Base-by-base conservation (phyloP, 53 echinoderm and acorn worm genomes). In the Echinarachnius parma region DNA sequence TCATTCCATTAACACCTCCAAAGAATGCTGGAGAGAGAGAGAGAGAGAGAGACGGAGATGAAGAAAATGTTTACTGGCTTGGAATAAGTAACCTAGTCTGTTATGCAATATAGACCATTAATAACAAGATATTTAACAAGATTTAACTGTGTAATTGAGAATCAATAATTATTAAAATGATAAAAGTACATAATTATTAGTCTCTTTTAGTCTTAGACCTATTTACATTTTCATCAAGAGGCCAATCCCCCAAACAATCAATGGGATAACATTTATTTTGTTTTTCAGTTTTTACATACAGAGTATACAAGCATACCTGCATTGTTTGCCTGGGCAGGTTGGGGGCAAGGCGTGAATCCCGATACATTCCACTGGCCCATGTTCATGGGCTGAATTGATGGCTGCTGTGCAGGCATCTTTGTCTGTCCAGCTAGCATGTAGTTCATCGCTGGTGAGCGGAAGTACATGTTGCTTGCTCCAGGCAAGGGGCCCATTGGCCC, bases 291-390 rank as follows among this genome's bases (percentile, higher is more conserved):
- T n/a, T n/a, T n/a, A n/a, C n/a, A n/a, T n/a, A n/a, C n/a, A n/a
- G n/a, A n/a, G n/a, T n/a, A n/a, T n/a, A 16, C 9, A 50, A 34
- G 4, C 36, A 5, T 69, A 69, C 70, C 70, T 53, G 70, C 33
- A 34, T 53, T 66, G 4, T 47, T 66, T 1, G 48, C 24, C 4
- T 46, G 3, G 11, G 13, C 20, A 21, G 50, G 70, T 34, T 69
- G 70, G 23, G 33, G 50, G 34, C 70, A 69, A 22, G 70, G 31
- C n/a, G 70, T 24, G 53, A 69, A 69, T 50, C 70, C 70, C 4
- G 70, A 69, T 3, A 69, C 35, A 23, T 69, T 69, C 70, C 70
- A 69, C 36, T 69, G 70, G 20, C 70, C 70, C 31, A 69, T 33
- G 37, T 69, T 69, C 10, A 69, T 24, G 21, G 52, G 70, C 23